These are phyloP conservation scores for Synanthedon tipuliformis DNA, from an alignment of 2,888 invertebrate species.

Conservation along the genomic window DNA sequence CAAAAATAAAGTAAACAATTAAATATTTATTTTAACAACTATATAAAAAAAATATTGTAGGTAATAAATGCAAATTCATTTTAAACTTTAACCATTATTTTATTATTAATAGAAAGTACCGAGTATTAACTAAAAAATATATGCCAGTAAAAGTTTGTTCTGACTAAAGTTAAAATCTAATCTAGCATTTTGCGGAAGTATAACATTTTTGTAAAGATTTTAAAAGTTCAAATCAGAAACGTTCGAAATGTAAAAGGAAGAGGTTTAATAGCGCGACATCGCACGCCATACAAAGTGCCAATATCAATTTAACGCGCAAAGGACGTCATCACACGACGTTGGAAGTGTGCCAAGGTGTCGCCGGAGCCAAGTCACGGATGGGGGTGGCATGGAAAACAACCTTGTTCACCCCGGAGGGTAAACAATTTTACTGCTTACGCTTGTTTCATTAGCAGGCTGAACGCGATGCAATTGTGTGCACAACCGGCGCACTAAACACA, in stretches of 20 bases:
- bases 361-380: constrained; percentile 33
- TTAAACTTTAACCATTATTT: no score
- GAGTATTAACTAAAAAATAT: no score
- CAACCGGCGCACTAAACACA: not conserved
- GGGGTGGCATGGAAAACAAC: constrained; percentile 28
- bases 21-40: no score
- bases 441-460: not conserved
- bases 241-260: constrained; percentile 2
- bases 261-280: constrained; percentile 24
- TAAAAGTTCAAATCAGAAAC: constrained; percentile 13
- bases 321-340: constrained; percentile 41
- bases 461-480: not conserved
- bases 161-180: no score
- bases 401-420: constrained; percentile 5
- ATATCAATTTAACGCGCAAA: constrained; percentile 54
- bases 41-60: no score
- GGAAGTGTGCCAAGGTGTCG: constrained; percentile 32
- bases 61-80: no score
- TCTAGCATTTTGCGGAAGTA: no score
- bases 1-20: no score
- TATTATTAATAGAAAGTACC: no score
- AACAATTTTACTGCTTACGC: constrained; percentile 1
- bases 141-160: no score
- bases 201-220: constrained; percentile 13
- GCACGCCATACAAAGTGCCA: constrained; percentile 39